Conservation (phyloP, 2,888 invertebrate genomes). For the Ganaspis brasiliensis region DNA sequence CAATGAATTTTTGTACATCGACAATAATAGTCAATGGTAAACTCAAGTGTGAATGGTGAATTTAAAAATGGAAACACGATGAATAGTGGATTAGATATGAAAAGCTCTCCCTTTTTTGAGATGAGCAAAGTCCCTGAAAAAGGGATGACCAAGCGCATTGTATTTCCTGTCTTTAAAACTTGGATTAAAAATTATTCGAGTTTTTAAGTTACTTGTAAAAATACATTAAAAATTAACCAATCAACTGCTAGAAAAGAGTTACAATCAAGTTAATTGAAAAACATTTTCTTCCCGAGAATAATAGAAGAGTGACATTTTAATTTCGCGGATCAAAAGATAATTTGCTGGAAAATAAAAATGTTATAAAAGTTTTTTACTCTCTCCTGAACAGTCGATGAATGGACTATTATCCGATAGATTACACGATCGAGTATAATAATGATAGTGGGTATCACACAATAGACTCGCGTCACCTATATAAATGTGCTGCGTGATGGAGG, state of each 20-base stretch:
- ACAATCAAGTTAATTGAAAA: no score
- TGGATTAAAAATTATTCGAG: no score
- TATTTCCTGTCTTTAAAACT: not conserved
- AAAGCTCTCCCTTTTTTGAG: slow-evolving; percentile 62
- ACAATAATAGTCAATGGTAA: slow-evolving; percentile 64
- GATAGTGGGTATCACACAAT: slow-evolving; percentile 32
- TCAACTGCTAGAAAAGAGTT: no score
- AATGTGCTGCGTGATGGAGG: slow-evolving; percentile 40
- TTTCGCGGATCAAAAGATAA: not conserved
- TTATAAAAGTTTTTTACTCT: slow-evolving; percentile 8
- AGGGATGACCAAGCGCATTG: slow-evolving; percentile 64
- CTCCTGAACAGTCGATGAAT: slow-evolving; percentile 15
- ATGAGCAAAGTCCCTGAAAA: slow-evolving; percentile 59
- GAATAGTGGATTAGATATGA: slow-evolving; percentile 67
- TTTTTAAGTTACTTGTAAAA: no score
- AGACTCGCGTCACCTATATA: slow-evolving; percentile 35
- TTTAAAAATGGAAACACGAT: slow-evolving; percentile 66
- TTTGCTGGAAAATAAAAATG: slow-evolving; percentile 1
- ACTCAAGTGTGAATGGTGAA: slow-evolving; percentile 66
- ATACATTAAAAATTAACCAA: no score
- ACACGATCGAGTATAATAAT: slow-evolving; percentile 25
- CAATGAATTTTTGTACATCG: slow-evolving; percentile 64
- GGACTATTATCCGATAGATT: slow-evolving; percentile 36
- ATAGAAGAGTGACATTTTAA: not conserved
- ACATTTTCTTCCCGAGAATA: not conserved